Conservation (phyloP, 1,140 invertebrate genomes). For the Batillaria attramentaria region DNA sequence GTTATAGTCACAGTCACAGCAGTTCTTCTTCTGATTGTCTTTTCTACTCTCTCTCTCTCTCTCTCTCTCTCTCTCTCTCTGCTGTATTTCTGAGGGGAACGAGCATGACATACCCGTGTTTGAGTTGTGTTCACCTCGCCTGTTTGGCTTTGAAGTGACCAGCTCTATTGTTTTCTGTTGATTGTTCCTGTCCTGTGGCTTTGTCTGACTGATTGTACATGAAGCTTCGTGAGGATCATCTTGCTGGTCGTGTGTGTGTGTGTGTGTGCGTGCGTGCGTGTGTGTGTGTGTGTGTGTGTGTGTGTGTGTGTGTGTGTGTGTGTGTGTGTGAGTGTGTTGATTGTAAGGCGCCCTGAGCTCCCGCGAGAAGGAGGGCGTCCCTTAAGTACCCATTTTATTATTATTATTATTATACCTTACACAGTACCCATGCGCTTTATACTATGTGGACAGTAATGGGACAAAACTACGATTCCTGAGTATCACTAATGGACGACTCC, state of each 20-base stretch:
- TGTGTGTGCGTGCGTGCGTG: background rate
- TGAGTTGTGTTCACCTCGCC: constrained; percentile 32
- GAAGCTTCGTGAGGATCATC: background rate
- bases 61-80: too few relatives aligned
- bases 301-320: background rate
- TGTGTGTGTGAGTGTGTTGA: background rate
- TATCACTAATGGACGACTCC: background rate
- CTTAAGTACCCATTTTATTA: background rate
- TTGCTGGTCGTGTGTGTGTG: background rate
- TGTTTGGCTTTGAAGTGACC: constrained; percentile 24
- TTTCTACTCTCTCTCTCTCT: too few relatives aligned
- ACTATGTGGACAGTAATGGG: background rate
- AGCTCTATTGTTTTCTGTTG: background rate
- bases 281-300: constrained; percentile 11
- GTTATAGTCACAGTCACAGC: too few relatives aligned
- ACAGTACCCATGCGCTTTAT: background rate
- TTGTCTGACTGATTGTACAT: background rate
- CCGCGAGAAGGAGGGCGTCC: too few relatives aligned
- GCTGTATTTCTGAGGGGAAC: constrained; percentile 35
- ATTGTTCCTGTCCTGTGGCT: background rate
- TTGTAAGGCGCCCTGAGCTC: background rate
- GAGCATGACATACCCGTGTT: constrained; percentile 48
- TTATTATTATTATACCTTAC: background rate
- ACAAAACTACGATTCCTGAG: background rate
- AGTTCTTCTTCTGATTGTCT: too few relatives aligned